phyloP scores from a whole-genome alignment of 1,140 invertebrate genomes.

The Notospermus geniculatus region DNA sequence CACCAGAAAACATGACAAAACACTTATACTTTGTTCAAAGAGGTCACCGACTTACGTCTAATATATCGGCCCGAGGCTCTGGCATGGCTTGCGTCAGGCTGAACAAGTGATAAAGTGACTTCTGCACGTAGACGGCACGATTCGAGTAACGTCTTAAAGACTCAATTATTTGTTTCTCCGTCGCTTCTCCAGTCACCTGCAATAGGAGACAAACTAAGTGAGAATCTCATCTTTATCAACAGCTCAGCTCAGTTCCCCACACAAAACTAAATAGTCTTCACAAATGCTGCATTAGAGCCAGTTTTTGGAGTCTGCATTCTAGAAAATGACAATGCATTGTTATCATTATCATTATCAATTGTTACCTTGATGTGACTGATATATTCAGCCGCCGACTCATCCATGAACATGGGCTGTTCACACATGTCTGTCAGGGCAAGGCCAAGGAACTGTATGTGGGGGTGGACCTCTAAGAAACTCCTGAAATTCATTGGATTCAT shows the following conservation, averaged over 20 bases:
- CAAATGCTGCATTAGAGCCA: no score
- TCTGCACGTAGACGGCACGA: constrained; percentile 68
- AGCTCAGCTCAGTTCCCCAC: no score
- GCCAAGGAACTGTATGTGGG: constrained; percentile 63
- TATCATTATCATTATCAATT: no score
- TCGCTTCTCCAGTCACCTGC: constrained; percentile 66
- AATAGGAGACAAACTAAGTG: no score
- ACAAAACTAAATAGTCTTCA: no score
- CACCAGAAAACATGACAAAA: no score
- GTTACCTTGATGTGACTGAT: constrained; percentile 41
- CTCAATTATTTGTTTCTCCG: constrained; percentile 66
- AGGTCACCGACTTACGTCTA: constrained; percentile 37
- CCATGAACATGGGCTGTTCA: constrained; percentile 61
- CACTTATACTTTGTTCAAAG: background rate
- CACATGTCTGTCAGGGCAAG: constrained; percentile 65
- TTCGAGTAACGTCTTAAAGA: constrained; percentile 65
- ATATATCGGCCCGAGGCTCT: constrained; percentile 67
- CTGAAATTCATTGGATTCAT: constrained; percentile 38
- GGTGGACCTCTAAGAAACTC: constrained; percentile 35
- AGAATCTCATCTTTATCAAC: no score
- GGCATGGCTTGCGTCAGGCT: constrained; percentile 64
- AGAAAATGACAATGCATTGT: no score
- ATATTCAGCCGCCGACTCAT: constrained; percentile 32
- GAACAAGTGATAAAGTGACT: constrained; percentile 72
- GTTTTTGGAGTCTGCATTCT: no score